Conservation (phyloP, 2,797 vertebrate species). For the Danio tinwini region DNA sequence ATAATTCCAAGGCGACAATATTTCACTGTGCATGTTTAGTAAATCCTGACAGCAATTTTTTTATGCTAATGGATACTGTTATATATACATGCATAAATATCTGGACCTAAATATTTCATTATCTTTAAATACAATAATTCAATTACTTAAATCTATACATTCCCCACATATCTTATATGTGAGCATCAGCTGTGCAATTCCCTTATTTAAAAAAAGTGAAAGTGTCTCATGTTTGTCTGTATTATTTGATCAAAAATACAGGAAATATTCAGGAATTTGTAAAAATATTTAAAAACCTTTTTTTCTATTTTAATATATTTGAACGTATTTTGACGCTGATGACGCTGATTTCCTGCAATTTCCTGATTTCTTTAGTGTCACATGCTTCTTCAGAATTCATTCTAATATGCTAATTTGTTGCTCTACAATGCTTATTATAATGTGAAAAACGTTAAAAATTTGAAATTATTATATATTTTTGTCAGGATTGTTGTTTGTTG, state of each 20-base stretch:
- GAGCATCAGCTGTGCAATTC: background rate
- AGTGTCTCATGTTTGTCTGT: too few species aligned
- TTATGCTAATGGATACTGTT: too few species aligned
- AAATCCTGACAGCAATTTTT: too few species aligned
- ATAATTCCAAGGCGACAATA: too few species aligned
- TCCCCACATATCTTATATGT: background rate
- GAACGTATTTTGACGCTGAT: background rate
- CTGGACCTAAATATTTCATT: too few species aligned
- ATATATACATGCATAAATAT: too few species aligned
- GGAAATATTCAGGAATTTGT: too few species aligned
- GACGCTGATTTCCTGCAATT: background rate
- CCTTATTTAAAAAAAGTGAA: background rate
- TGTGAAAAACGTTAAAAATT: background rate
- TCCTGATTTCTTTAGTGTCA: background rate
- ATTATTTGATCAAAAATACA: background rate
- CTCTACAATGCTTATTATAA: background rate
- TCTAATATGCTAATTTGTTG: background rate
- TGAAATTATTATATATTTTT: background rate
- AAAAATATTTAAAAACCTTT: background rate
- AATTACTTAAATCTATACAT: background rate
- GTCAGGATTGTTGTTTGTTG: background rate
- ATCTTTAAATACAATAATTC: background rate
- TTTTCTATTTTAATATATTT: background rate
- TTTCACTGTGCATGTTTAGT: too few species aligned
- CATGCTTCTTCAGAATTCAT: background rate